Evolutionary conservation across 2,888 invertebrate species (phyloP).

Genomic region (Hybos culiciformis): DNA sequence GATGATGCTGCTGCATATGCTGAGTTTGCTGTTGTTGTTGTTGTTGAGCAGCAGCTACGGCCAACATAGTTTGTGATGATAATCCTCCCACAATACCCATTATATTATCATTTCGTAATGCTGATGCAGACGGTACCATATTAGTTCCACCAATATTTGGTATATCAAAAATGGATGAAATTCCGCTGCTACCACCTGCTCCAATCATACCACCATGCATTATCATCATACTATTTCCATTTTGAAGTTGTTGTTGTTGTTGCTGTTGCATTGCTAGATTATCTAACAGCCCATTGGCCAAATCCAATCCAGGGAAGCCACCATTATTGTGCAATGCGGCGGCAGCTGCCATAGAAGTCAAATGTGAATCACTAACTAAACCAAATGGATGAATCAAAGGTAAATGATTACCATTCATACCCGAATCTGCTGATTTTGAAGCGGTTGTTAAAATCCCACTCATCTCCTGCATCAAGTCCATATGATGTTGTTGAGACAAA

Average conservation of each 20-base stretch:
- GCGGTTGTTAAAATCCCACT: conserved; percentile 24
- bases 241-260: conserved; percentile 16
- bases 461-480: conserved; percentile 34
- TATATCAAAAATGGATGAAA: too few relatives aligned
- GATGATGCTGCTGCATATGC: conserved; percentile 25
- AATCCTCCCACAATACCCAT: conserved; percentile 22
- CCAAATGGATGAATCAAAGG: conserved; percentile 25
- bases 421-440: conserved; percentile 19
- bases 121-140: conserved; percentile 19
- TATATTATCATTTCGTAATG: conserved; percentile 17
- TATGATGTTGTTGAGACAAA: conserved; percentile 36
- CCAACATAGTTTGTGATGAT: conserved; percentile 11
- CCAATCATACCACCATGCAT: conserved; percentile 11
- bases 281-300: conserved; percentile 14
- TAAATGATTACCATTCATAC: conserved; percentile 31
- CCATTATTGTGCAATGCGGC: conserved; percentile 15
- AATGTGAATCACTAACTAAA: conserved; percentile 23
- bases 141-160: conserved; percentile 2
- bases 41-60: conserved; percentile 18
- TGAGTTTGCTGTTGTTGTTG: conserved; percentile 31
- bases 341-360: conserved; percentile 20
- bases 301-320: conserved; percentile 17
- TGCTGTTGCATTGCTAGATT: conserved; percentile 29
- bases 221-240: conserved; percentile 28
- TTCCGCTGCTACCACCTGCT: conserved; percentile 11